Evolutionary conservation across 2,797 vertebrate genomes (phyloP).

Genomic region (Rhinogobio ventralis): DNA sequence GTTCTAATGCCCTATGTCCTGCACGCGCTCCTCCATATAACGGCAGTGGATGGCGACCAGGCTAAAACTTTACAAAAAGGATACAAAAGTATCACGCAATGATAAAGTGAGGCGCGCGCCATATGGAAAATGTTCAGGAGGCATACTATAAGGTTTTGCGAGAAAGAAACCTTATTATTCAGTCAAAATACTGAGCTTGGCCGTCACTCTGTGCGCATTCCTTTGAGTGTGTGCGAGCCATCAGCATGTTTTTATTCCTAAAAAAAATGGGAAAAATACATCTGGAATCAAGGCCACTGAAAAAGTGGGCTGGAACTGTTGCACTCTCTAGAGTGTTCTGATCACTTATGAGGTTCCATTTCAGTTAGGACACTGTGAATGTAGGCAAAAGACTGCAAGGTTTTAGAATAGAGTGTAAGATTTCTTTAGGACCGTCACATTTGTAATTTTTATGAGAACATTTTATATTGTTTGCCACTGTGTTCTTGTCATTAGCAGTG

Average conservation of each 20-base stretch:
- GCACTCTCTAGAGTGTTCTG: neutral
- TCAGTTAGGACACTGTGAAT: neutral
- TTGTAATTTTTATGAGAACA: neutral
- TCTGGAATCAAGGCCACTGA: neutral
- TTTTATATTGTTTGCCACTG: conserved; percentile 14
- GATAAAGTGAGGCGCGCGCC: too few species aligned
- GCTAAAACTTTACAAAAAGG: too few species aligned
- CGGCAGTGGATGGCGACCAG: too few species aligned
- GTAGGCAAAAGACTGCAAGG: neutral
- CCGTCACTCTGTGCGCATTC: too few species aligned
- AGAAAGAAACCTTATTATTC: too few species aligned
- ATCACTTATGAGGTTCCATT: neutral
- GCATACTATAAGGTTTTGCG: too few species aligned
- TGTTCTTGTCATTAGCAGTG: neutral
- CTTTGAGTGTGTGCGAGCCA: too few species aligned
- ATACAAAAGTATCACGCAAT: too few species aligned
- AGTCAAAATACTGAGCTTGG: too few species aligned
- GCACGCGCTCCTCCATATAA: too few species aligned
- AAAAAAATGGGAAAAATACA: neutral
- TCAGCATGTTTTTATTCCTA: neutral
- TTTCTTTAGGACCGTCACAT: neutral
- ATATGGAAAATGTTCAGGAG: too few species aligned
- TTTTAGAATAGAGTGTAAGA: neutral
- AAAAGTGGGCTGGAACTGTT: neutral
- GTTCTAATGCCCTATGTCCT: too few species aligned